Base-by-base conservation (phyloP, 2,113 vertebrate genomes). In the Suncus etruscus region DNA sequence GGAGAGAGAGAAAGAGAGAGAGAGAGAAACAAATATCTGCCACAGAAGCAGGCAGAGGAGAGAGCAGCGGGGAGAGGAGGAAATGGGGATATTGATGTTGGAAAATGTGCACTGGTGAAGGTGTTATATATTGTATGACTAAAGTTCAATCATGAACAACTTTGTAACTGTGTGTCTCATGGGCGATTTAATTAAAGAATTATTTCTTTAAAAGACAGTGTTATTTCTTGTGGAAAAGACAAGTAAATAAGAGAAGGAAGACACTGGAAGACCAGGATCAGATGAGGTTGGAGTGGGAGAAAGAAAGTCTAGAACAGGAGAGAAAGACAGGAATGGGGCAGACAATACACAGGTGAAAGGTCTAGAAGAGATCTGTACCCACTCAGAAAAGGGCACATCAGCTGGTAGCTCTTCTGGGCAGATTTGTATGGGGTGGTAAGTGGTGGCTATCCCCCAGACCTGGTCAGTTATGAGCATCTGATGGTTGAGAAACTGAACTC, bases 391-490 rank as follows among this genome's bases (percentile, higher is more conserved):
- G n/a, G 22, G 22, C 8, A 8, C 15, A 32, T 1, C 11, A 32
- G 27, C 3, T 3, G 29, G 39, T 4, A 25, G 32, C 6, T 11
- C 9, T 22, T 66, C 39, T 5, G 51, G 12, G 14, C 48, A 61
- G 65, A n/a, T 14, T 20, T 45, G 58, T 0, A 18, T 70, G 32
- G 48, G 45, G 39, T 61, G 65, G 29, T 61, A 16, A 45, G 22
- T 47, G 4, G 20, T 0, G 0, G 20, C 9, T 6, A 15, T 4
- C 10, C 29, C 45, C 22, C 22, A 18, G 72, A 16, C n/a, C n/a
- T 70, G 15, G 18, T 9, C 11, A 48, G 31, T 27, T 39, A 81
- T 25, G 15, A 3, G 20, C 29, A 29, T 31, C 39, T 69, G 6
- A 50, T 50, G 65, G 20, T 29, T 50, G 25, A 29, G 18, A 58